Percentiles rank a stretch among this genome's conserved stretches.
Conservation (phyloP, 2,888 invertebrate genomes). For the Capitulum mitella region DNA sequence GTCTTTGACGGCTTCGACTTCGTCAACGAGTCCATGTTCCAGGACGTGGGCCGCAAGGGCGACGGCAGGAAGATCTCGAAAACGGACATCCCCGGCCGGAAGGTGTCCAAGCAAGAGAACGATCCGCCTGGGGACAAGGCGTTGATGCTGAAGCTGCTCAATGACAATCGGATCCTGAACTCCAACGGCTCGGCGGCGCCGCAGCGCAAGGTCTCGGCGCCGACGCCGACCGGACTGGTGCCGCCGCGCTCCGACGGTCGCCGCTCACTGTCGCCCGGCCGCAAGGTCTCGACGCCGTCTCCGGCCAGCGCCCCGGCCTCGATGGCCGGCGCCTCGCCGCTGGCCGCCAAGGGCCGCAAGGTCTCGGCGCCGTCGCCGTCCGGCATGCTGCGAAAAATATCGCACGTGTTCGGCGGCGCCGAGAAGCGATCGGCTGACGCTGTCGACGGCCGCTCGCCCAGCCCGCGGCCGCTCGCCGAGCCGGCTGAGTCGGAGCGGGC, state of each 20-base stretch:
- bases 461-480: not conserved
- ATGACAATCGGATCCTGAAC: not conserved
- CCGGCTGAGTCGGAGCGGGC: not conserved
- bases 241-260: not conserved
- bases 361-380: not conserved
- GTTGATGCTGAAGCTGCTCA: not conserved
- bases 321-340: not conserved
- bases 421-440: not conserved
- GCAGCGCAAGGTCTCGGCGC: not conserved
- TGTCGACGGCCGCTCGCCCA: not conserved
- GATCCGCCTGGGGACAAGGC: not conserved
- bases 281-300: not conserved
- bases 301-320: not conserved
- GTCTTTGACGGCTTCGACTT: not conserved
- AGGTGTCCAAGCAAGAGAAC: not conserved
- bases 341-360: not conserved
- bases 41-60: not conserved
- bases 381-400: constrained; percentile 10
- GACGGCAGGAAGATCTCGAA: not conserved
- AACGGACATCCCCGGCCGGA: not conserved
- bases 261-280: not conserved
- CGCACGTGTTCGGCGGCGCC: not conserved
- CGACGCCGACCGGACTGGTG: not conserved
- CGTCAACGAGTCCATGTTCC: constrained; percentile 11
- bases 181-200: not conserved